Evolutionary conservation across 2,888 invertebrate species (phyloP).

Genomic region (Ophraella communa): DNA sequence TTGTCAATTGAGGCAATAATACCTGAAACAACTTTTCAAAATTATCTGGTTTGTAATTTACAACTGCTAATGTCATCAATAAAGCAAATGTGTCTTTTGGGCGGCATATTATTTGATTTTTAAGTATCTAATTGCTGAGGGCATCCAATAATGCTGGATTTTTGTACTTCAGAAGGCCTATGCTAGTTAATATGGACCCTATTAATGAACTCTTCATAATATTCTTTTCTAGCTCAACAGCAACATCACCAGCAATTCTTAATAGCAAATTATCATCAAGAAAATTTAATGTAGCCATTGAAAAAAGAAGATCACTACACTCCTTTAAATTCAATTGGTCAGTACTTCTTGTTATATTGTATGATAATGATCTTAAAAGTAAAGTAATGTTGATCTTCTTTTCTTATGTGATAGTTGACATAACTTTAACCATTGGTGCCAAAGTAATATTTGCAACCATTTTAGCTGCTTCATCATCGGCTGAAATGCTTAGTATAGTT

Average conservation of each 20-base stretch:
- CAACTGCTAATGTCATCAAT: constrained; percentile 70
- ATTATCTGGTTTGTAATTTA: constrained; percentile 68
- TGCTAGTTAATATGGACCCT: constrained; percentile 75
- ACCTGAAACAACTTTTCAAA: constrained; percentile 60
- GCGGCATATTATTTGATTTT: constrained; percentile 63
- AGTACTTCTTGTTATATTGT: constrained; percentile 70
- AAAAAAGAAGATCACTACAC: constrained; percentile 75
- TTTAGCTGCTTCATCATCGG: constrained; percentile 82
- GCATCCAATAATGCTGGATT: constrained; percentile 69
- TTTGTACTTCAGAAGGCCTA: constrained; percentile 76
- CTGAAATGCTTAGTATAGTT: constrained; percentile 74
- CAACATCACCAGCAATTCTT: constrained; percentile 68
- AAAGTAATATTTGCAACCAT: constrained; percentile 72
- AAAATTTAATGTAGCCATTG: constrained; percentile 76
- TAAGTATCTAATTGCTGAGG: constrained; percentile 68
- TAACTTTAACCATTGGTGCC: constrained; percentile 78
- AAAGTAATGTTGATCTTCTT: constrained; percentile 75
- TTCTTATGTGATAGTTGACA: constrained; percentile 71
- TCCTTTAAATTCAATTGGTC: constrained; percentile 75
- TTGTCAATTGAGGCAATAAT: constrained; percentile 61
- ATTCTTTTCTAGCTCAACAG: constrained; percentile 62
- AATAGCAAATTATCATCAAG: constrained; percentile 73
- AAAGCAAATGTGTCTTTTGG: constrained; percentile 72
- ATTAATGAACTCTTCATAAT: constrained; percentile 71
- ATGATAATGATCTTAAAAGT: constrained; percentile 73